Percentiles rank a stretch among this genome's conserved stretches.
These are phyloP conservation scores for Agrochola lychnidis DNA, from an alignment of 2,888 invertebrate genomes.

Conservation along the genomic window DNA sequence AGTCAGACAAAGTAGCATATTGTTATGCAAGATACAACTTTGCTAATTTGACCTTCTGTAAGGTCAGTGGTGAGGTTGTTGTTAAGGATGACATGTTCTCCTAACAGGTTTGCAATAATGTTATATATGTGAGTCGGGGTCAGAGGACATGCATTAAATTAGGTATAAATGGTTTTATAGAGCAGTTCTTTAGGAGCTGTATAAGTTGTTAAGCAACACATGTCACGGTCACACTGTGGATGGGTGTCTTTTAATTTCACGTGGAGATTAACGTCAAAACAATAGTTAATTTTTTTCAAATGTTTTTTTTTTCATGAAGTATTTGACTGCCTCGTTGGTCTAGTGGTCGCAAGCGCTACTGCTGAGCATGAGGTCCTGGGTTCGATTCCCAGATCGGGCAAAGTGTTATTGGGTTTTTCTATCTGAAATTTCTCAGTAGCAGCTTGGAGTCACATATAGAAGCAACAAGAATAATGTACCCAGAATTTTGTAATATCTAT, in stretches of 20 bases:
- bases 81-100: constrained; percentile 54
- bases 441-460: no score
- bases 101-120: constrained; percentile 51
- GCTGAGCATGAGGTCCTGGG: no score
- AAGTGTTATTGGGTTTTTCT: no score
- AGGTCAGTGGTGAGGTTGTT: constrained; percentile 52
- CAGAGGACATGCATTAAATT: constrained; percentile 6
- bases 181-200: not conserved
- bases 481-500: no score
- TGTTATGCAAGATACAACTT: constrained; percentile 67
- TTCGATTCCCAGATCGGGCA: no score
- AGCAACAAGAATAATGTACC: no score
- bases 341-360: no score
- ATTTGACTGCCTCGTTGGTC: no score
- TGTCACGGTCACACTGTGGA: not conserved
- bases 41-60: constrained; percentile 45
- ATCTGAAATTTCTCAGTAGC: no score
- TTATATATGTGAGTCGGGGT: constrained; percentile 36
- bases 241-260: not conserved
- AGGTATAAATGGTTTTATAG: not conserved
- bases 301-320: no score
- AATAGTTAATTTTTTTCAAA: no score
- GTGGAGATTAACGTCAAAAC: not conserved
- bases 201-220: not conserved
- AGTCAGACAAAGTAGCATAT: constrained; percentile 57